A percentile compares a stretch with the other conserved stretches of the same genome.
These are phyloP conservation scores for Heliconius hermathena DNA, from an alignment of 1,140 invertebrate genomes.

Conservation along the genomic window DNA sequence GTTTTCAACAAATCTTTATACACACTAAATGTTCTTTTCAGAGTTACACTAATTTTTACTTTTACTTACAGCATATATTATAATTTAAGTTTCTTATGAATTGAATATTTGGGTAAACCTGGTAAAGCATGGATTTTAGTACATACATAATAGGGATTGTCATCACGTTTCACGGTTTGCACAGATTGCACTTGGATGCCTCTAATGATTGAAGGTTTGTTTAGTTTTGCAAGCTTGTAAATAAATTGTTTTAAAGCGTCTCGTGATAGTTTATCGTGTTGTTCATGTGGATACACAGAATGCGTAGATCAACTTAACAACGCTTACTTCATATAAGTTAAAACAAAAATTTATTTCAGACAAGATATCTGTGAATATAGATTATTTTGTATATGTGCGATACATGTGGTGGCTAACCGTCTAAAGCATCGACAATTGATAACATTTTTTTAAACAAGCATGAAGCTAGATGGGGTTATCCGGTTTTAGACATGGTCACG, in stretches of 20 bases:
- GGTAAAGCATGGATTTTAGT: conserved; percentile 38
- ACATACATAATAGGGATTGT: conserved; percentile 32
- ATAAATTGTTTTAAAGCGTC: conserved; percentile 28
- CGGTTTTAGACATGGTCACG: conserved; percentile 26
- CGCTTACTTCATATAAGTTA: conserved; percentile 20
- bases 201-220: conserved; percentile 38
- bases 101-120: conserved; percentile 13
- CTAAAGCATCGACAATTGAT: conserved; percentile 20
- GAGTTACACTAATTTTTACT: conserved; percentile 5
- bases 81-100: conserved; percentile 10
- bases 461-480: conserved; percentile 35
- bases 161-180: conserved; percentile 31
- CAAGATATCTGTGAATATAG: conserved; percentile 11
- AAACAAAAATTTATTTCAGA: conserved; percentile 30
- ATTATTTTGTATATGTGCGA: conserved; percentile 20
- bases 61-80: conserved; percentile 16
- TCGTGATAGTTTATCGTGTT: conserved; percentile 30
- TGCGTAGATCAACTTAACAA: conserved; percentile 19
- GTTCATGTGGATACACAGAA: conserved; percentile 28
- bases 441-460: conserved; percentile 34
- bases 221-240: conserved; percentile 36
- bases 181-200: conserved; percentile 39
- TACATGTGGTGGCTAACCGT: conserved; percentile 34
- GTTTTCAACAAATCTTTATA: not conserved
- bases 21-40: conserved; percentile 12